Evolutionary conservation across 2,113 vertebrate genomes (phyloP).

Genomic region (Glaucidium brasilianum): DNA sequence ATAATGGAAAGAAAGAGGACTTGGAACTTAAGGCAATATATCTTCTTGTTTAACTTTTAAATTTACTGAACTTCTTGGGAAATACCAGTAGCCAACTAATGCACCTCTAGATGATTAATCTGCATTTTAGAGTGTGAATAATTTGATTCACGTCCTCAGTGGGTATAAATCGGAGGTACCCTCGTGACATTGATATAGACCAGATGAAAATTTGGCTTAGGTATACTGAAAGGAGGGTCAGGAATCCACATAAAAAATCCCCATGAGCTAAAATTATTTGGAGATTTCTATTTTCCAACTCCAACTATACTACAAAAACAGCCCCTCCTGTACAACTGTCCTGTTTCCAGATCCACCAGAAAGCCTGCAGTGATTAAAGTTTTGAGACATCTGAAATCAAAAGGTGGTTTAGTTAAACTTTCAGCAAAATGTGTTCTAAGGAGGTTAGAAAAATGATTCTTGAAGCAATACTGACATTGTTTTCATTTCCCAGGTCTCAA

Average conservation of each 20-base stretch:
- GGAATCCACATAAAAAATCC: conserved; percentile 25
- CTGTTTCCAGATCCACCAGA: conserved; percentile 14
- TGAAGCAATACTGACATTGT: background rate
- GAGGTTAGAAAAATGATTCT: background rate
- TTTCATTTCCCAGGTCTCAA: background rate
- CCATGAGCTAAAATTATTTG: background rate
- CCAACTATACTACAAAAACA: conserved; percentile 3
- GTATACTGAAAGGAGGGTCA: background rate
- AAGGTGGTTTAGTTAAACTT: background rate
- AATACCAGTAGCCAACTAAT: conserved; percentile 20
- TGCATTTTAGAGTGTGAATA: background rate
- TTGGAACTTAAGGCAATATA: background rate
- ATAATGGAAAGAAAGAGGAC: conserved; percentile 35
- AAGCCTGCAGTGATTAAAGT: background rate
- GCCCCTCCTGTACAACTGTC: conserved; percentile 11
- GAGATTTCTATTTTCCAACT: background rate
- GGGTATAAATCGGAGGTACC: background rate
- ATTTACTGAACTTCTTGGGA: background rate
- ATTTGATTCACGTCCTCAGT: background rate
- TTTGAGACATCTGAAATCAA: background rate
- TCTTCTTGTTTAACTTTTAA: background rate
- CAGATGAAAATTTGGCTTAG: conserved; percentile 17
- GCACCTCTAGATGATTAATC: background rate
- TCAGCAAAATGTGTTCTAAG: background rate
- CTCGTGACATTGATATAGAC: conserved; percentile 1